phyloP scores from a whole-genome alignment of 2,888 invertebrate genomes.

The Dioctria rufipes region DNA sequence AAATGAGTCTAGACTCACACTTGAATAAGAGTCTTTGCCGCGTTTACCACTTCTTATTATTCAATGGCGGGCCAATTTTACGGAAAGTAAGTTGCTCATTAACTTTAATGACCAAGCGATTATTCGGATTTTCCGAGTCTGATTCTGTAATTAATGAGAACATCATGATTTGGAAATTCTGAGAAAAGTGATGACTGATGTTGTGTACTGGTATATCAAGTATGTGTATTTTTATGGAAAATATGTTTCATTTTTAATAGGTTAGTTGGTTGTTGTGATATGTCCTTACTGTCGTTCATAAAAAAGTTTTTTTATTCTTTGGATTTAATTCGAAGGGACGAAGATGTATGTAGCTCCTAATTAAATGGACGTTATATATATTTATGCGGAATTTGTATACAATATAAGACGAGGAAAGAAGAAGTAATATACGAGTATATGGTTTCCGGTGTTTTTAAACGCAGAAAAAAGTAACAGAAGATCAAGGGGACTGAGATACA shows the following conservation, averaged over 20 bases:
- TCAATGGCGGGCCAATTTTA: background rate
- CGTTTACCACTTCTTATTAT: too few relatives aligned
- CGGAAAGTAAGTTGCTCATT: constrained; percentile 50
- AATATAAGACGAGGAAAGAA: too few relatives aligned
- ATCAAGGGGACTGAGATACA: too few relatives aligned
- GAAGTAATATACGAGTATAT: too few relatives aligned
- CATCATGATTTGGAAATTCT: constrained; percentile 23
- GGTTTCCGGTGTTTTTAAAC: too few relatives aligned
- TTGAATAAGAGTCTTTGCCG: too few relatives aligned
- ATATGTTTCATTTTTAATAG: background rate
- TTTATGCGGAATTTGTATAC: background rate
- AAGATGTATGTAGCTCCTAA: background rate
- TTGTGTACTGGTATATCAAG: background rate
- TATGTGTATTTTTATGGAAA: background rate
- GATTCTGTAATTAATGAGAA: constrained; percentile 57
- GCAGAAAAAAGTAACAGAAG: too few relatives aligned
- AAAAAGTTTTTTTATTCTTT: background rate
- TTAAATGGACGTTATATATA: too few relatives aligned
- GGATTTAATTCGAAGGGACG: background rate
- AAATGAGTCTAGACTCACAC: too few relatives aligned
- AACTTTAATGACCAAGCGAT: constrained; percentile 55
- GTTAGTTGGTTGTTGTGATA: background rate
- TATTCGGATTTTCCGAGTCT: constrained; percentile 56
- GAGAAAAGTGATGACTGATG: constrained; percentile 11
- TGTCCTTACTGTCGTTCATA: background rate